phyloP scores from a whole-genome alignment of 2,888 invertebrate genomes.

The Oscheius sp. region DNA sequence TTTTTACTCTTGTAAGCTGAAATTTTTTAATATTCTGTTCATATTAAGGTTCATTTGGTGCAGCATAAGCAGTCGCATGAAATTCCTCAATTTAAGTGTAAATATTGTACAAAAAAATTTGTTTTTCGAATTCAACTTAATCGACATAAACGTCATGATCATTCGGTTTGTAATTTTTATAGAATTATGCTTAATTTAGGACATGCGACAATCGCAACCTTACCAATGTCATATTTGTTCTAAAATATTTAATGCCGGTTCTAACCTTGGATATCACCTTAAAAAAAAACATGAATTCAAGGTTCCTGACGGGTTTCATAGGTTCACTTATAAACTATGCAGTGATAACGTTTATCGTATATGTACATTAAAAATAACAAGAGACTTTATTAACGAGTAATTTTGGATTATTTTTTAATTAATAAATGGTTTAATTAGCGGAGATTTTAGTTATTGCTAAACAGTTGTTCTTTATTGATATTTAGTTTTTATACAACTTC shows the following conservation, averaged over 20 bases:
- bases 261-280: constrained; percentile 2
- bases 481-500: too few relatives aligned
- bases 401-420: neutral
- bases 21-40: neutral
- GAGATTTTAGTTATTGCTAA: neutral
- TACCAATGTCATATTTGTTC: constrained; percentile 9
- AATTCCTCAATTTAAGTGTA: constrained; percentile 1
- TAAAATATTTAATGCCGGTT: neutral
- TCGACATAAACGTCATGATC: neutral
- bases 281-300: neutral
- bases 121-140: neutral
- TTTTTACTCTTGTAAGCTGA: neutral
- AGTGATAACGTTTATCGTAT: neutral
- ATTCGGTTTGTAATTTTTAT: neutral
- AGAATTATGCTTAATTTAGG: neutral
- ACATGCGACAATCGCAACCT: neutral
- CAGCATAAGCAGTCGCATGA: neutral
- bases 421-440: too few relatives aligned
- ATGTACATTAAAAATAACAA: neutral
- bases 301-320: neutral
- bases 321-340: neutral
- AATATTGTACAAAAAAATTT: neutral
- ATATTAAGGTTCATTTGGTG: neutral
- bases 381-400: neutral
- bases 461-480: neutral